phyloP scores from a whole-genome alignment of 1,140 invertebrate genomes.

The Drepana arcuata region DNA sequence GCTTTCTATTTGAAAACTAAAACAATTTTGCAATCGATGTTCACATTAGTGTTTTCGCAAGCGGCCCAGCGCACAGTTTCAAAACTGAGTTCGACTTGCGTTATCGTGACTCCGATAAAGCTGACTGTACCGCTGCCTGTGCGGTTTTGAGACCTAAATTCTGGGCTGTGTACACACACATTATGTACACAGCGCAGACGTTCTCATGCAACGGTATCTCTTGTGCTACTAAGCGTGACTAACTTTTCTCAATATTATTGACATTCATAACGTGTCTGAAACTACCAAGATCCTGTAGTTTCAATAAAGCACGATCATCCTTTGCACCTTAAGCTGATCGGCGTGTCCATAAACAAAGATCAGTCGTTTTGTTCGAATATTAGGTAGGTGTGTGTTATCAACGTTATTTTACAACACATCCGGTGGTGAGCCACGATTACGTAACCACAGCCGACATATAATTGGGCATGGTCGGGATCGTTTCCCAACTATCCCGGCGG shows the following conservation, averaged over 20 bases:
- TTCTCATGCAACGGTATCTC: too few species aligned
- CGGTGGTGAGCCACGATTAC: slow-evolving; percentile 27
- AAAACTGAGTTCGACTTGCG: slow-evolving; percentile 63
- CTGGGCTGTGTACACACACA: too few species aligned
- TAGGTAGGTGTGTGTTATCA: slow-evolving; percentile 36
- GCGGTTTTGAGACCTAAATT: slow-evolving; percentile 64
- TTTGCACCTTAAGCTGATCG: too few species aligned
- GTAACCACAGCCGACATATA: slow-evolving; percentile 41
- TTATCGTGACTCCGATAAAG: slow-evolving; percentile 66
- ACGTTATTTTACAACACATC: slow-evolving; percentile 33
- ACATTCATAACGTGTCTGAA: too few species aligned
- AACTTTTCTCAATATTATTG: too few species aligned
- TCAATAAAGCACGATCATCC: too few species aligned
- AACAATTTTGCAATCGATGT: slow-evolving; percentile 71
- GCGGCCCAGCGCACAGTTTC: slow-evolving; percentile 64
- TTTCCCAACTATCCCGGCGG: slow-evolving; percentile 65
- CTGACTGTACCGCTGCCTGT: slow-evolving; percentile 44
- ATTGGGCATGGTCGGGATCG: slow-evolving; percentile 61
- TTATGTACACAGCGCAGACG: too few species aligned
- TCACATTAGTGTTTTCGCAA: slow-evolving; percentile 70
- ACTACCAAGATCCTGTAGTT: too few species aligned
- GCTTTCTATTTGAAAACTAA: slow-evolving; percentile 67
- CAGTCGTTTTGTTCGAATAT: too few species aligned
- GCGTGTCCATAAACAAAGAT: too few species aligned
- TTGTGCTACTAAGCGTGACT: too few species aligned